phyloP scores from a whole-genome alignment of 2,888 invertebrate genomes.

The Pheosia tremula region DNA sequence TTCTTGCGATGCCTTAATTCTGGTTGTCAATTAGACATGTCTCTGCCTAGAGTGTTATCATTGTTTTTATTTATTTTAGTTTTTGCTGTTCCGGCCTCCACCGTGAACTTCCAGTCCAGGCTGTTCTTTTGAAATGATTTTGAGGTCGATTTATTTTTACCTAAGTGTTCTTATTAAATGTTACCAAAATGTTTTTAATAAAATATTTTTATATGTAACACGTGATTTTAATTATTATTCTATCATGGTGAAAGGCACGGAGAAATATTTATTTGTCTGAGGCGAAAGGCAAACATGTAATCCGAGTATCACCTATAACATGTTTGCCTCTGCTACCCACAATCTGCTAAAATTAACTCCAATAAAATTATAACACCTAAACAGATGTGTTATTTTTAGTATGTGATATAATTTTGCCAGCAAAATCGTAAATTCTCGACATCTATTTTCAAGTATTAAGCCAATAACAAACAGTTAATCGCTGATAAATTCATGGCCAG shows the following conservation, averaged over 20 bases:
- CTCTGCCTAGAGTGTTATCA: conserved; percentile 83
- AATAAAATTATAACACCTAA: conserved; percentile 41
- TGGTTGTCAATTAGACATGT: conserved; percentile 85
- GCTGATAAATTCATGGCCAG: conserved; percentile 26
- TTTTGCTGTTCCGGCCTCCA: conserved; percentile 84
- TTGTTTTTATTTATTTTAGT: conserved; percentile 83
- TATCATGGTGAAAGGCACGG: neutral
- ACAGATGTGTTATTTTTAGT: conserved; percentile 48
- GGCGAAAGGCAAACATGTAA: too few species aligned
- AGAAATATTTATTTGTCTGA: too few species aligned
- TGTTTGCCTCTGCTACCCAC: conserved; percentile 18
- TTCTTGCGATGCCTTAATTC: conserved; percentile 86
- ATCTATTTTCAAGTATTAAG: conserved; percentile 49
- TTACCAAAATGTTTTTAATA: conserved; percentile 86
- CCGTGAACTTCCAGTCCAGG: conserved; percentile 85
- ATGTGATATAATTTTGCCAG: conserved; percentile 38
- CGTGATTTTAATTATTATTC: conserved; percentile 53
- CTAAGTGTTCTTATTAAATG: conserved; percentile 86
- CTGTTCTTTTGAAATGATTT: conserved; percentile 85
- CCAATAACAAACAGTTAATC: conserved; percentile 41
- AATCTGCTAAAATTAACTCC: conserved; percentile 37
- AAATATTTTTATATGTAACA: conserved; percentile 85
- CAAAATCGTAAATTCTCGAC: conserved; percentile 41
- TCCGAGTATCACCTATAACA: too few species aligned
- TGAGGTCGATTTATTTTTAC: conserved; percentile 85